phyloP scores from a whole-genome alignment of 2,797 vertebrate genomes.

The Eleutherodactylus coqui region DNA sequence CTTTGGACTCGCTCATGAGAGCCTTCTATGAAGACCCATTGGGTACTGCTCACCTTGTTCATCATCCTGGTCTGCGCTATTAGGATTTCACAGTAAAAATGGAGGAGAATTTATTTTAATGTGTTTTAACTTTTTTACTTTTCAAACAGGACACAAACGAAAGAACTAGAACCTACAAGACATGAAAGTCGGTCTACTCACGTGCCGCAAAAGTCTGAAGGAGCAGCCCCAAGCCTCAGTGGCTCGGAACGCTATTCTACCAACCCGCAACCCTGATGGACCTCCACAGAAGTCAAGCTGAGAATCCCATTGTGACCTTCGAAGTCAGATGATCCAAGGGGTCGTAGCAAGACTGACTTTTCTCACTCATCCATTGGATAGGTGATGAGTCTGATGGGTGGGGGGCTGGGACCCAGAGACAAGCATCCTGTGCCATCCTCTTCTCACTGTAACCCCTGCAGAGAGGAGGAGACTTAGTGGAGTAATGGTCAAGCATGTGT shows the following conservation, averaged over 20 bases:
- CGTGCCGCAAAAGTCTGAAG: background rate
- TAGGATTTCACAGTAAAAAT: background rate
- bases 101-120: background rate
- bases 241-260: background rate
- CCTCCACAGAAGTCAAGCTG: background rate
- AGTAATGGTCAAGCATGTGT: too few relatives aligned
- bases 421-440: too few relatives aligned
- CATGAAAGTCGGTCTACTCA: constrained; percentile 4
- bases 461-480: too few relatives aligned
- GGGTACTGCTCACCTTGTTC: too few relatives aligned
- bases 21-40: too few relatives aligned
- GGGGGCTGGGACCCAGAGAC: too few relatives aligned
- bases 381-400: too few relatives aligned
- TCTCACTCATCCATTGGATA: too few relatives aligned
- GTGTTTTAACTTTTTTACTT: background rate
- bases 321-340: background rate
- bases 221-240: too few relatives aligned
- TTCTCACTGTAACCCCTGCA: too few relatives aligned
- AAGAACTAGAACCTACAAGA: background rate
- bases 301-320: background rate
- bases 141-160: background rate
- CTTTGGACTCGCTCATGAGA: too few relatives aligned
- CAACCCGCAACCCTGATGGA: background rate
- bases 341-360: too few relatives aligned
- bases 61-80: background rate